Evolutionary conservation across 1,140 invertebrate genomes (phyloP), one percentile per base, ranked within the genome.

Genomic region (Drosophila carrolli): DNA sequence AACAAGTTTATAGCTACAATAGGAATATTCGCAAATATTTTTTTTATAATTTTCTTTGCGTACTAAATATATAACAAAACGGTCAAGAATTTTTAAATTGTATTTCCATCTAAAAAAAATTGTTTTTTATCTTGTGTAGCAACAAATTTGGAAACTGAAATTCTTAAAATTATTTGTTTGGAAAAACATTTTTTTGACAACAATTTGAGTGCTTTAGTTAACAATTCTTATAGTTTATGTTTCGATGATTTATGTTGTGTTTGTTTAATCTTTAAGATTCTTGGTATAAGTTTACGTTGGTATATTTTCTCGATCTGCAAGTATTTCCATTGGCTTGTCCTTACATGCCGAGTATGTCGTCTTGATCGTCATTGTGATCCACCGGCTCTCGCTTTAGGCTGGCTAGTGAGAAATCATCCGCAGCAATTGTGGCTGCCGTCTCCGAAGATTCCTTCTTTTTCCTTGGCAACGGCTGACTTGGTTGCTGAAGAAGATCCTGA

Each of bases 361-460:
- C 56, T 0, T 53, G 14, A 1, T 81, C 78, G 4, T 84, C 81
- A 14, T 47, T 13, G 8, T n/a, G n/a, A 37, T 86, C 78, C 60
- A 59, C 51, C 0, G 81, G 81, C 57, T 85, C 81, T 1, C 74
- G 82, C 48, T 85, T 85, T 0, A 85, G 47, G 37, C 46, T 50
- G 35, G 38, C 40, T 40, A 86, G 50, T 7, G 74, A 67, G 4
- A 78, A 86, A 19, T 86, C 75, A 27, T 86, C 82, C 16, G 82
- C 82, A 7, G 78, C 82, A 51, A 86, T 86, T 10, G 62, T 78
- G 75, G 78, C 78, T 1, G 82, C 82, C 4, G 44, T 81, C 43
- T 78, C 57, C 2, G 60, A 11, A 1, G n/a, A 27, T 4, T 63
- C 16, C 10, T 29, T 57, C 5, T 32, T 41, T 6, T 19, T 44